A percentile compares a stretch with the other conserved stretches of the same genome.
phyloP scores from a whole-genome alignment of 2,888 invertebrate species.

The Alsophila aescularia region DNA sequence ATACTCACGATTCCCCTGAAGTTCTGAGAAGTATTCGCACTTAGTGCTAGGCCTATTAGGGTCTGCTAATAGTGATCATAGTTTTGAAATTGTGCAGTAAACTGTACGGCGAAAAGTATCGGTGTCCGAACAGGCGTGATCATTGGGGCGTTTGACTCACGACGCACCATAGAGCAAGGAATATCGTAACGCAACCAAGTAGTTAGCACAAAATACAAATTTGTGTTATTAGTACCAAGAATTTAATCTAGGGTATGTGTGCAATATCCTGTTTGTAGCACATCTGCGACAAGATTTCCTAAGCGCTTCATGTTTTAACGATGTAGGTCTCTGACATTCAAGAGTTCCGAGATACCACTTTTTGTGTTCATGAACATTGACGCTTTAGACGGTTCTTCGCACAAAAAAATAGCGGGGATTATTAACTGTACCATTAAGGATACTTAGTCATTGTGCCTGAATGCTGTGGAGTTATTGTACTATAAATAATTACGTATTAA shows the following conservation, averaged over 20 bases:
- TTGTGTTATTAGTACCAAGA: constrained; percentile 45
- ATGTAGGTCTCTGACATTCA: constrained; percentile 20
- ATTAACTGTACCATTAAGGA: constrained; percentile 49
- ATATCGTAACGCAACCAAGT: constrained; percentile 43
- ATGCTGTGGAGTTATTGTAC: constrained; percentile 57
- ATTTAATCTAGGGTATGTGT: constrained; percentile 34
- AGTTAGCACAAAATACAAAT: no score
- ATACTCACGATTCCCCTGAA: constrained; percentile 11
- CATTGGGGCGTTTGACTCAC: constrained; percentile 57
- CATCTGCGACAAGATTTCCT: constrained; percentile 32
- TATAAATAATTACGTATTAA: constrained; percentile 60
- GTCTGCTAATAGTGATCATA: constrained; percentile 3
- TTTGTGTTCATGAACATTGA: constrained; percentile 31
- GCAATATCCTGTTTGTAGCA: constrained; percentile 51
- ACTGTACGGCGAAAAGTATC: constrained; percentile 27
- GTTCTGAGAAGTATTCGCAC: constrained; percentile 16
- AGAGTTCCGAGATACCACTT: constrained; percentile 23
- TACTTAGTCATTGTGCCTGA: constrained; percentile 47
- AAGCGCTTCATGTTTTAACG: constrained; percentile 14
- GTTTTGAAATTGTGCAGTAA: constrained; percentile 39
- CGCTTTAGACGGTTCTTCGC: constrained; percentile 24
- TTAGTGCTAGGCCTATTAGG: background rate
- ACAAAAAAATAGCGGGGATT: constrained; percentile 41
- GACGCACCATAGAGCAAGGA: constrained; percentile 40
- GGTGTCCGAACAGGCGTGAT: constrained; percentile 41